Evolutionary conservation across 2,113 vertebrate species (phyloP).

Genomic region (Gobius niger): DNA sequence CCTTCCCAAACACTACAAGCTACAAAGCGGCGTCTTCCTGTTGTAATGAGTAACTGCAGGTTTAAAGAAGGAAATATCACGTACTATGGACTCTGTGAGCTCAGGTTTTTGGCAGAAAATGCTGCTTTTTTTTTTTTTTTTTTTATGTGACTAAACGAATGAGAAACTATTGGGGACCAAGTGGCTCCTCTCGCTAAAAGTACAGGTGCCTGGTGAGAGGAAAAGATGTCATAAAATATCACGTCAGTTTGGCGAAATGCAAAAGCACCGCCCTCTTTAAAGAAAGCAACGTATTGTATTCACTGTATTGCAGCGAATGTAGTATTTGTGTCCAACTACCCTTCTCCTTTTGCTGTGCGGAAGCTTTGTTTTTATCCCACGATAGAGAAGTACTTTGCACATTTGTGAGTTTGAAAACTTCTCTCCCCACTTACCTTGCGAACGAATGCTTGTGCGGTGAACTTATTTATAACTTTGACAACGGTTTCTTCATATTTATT

Average conservation of each 20-base stretch:
- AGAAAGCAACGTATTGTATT: neutral
- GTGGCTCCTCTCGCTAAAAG: neutral
- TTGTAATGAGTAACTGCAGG: neutral
- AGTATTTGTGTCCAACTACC: constrained; percentile 4
- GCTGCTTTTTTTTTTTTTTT: too few relatives aligned
- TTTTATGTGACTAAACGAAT: constrained; percentile 16
- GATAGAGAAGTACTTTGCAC: constrained; percentile 45
- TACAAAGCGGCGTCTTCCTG: neutral
- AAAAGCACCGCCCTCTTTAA: neutral
- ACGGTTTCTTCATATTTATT: constrained; percentile 42
- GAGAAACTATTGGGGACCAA: constrained; percentile 50
- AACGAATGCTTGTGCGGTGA: constrained; percentile 8
- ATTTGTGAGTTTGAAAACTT: constrained; percentile 30
- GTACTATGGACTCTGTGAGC: constrained; percentile 58
- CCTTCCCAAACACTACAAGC: neutral
- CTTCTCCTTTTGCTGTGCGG: constrained; percentile 11
- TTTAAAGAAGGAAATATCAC: neutral
- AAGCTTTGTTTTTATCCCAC: neutral
- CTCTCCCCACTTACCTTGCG: constrained; percentile 4
- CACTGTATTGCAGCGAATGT: constrained; percentile 2
- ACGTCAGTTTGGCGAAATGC: neutral
- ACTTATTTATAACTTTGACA: constrained; percentile 51
- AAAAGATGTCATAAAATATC: neutral
- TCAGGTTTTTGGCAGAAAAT: constrained; percentile 22
- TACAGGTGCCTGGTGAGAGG: constrained; percentile 14